Conservation (phyloP, 2,797 vertebrate species). For the Muscicapa comitata region DNA sequence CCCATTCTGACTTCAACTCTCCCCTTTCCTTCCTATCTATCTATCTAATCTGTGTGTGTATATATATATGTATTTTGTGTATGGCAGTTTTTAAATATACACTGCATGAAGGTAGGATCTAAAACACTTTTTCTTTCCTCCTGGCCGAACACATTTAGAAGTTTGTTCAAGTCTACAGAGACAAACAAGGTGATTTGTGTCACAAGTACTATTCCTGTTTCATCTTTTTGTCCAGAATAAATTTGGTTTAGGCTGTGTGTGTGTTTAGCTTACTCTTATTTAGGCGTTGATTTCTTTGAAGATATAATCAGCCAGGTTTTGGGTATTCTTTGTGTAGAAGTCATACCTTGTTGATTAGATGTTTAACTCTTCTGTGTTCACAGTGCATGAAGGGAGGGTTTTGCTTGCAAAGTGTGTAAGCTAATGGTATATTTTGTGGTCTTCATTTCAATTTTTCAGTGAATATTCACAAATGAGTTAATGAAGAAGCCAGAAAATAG, state of each 20-base stretch:
- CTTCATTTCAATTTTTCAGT: neutral
- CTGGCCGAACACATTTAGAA: neutral
- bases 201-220: neutral
- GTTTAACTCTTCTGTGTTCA: neutral
- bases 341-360: neutral
- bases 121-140: neutral
- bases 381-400: neutral
- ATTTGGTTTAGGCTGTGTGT: neutral
- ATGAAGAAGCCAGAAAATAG: neutral
- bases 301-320: neutral
- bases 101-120: neutral
- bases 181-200: neutral
- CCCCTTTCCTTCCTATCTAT: neutral
- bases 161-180: neutral
- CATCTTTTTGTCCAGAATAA: neutral
- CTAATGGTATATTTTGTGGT: neutral
- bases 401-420: neutral
- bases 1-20: neutral
- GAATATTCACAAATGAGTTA: neutral
- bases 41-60: too few relatives aligned
- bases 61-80: too few relatives aligned
- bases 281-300: neutral
- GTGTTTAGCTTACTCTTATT: neutral
- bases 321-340: neutral
- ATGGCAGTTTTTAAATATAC: neutral